Evolutionary conservation across 2,888 invertebrate species (phyloP), one percentile per base, ranked within the genome.

Genomic region (Nymphalis c-album): DNA sequence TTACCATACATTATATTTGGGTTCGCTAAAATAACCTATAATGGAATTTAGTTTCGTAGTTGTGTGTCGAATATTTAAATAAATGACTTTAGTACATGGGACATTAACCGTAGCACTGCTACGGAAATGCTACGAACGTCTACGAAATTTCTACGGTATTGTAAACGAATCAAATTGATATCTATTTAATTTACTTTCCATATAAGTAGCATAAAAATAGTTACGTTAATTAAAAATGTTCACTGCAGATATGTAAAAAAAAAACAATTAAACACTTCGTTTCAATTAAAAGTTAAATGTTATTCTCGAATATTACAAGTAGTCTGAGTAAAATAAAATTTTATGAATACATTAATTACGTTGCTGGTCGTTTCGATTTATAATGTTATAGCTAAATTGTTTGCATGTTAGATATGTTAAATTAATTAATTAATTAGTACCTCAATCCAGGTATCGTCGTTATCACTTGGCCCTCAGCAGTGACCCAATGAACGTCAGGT

Each of bases 401-500:
- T 4, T 50, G 50, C 8, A 10, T 18, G 10, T 50, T 50, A 17
- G 17, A 31, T 31, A 35, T 2, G 8, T 35, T 10, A n/a, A 40
- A 40, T 8, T 31, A 55, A 35, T 10, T 16, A 51, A 22, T 22
- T 35, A 5, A 8, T 35, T 55, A 75, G 73, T 74, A 91, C 92
- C 91, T 85, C 31, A 92, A 75, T 10, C 92, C 91, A 0, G 92
- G 91, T 80, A 92, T 90, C 16, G 92, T 91, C 0, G 89, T 87
- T 7, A 91, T 80, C n/a, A 89, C 77, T 71, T 91, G 92, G 40
- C 92, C 91, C 69, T 92, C 91, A 68, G 85, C 81, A 0, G 91
- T 92, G 71, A 92, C 87, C 91, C 92, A 92, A 71, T 90, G 89
- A 7, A 92, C 75, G 6, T 89, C 90, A 0, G 92, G 91, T 0